These are phyloP conservation scores for Perca schrenkii DNA, from an alignment of 2,113 vertebrate species.

Conservation along the genomic window DNA sequence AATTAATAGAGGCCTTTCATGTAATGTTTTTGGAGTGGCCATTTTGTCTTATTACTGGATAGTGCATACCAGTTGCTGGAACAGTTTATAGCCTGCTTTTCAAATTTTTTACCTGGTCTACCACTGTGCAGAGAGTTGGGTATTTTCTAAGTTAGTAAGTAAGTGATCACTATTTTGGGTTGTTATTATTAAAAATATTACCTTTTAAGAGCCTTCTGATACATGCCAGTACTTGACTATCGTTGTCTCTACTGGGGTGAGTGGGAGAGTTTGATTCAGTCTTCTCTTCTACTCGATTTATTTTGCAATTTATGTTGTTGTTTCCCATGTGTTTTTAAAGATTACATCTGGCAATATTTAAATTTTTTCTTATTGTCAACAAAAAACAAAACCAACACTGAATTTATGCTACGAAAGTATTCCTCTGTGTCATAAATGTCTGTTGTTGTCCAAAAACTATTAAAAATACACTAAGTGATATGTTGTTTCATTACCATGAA, in stretches of 20 bases:
- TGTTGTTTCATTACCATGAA: background rate
- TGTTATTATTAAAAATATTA: background rate
- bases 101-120: slow-evolving; percentile 29
- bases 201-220: background rate
- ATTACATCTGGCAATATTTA: background rate
- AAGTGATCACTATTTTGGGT: background rate
- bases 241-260: background rate
- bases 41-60: slow-evolving; percentile 20
- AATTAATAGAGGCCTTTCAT: slow-evolving; percentile 66
- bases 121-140: background rate
- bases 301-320: background rate
- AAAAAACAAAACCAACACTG: background rate
- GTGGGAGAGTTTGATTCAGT: background rate
- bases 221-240: background rate
- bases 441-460: background rate
- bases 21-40: slow-evolving; percentile 35
- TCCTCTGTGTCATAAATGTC: no score
- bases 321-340: background rate
- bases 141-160: background rate
- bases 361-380: background rate
- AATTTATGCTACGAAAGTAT: background rate
- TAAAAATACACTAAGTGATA: background rate
- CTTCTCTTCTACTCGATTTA: background rate
- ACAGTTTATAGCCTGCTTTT: slow-evolving; percentile 40
- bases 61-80: slow-evolving; percentile 14